Conservation (phyloP, 2,797 vertebrate genomes). For the Chelon auratus region DNA sequence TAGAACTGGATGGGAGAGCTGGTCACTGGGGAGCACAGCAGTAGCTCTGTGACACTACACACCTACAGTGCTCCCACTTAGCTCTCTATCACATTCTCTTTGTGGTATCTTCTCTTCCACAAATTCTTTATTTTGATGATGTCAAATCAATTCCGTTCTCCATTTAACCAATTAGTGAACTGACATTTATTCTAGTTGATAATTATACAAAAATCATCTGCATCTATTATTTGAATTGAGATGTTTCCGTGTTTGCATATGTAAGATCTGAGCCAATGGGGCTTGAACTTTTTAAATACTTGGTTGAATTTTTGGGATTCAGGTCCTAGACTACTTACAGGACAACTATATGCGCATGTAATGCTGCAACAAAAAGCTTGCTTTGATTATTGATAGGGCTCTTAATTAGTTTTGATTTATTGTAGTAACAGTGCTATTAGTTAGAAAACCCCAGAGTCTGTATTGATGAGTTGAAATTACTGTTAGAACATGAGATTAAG, state of each 20-base stretch:
- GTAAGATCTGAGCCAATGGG: too few relatives aligned
- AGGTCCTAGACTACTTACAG: too few relatives aligned
- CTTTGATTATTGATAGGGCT: not conserved
- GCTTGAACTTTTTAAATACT: too few relatives aligned
- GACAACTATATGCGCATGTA: too few relatives aligned
- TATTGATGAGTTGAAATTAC: not conserved
- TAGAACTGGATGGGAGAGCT: slow-evolving; percentile 87
- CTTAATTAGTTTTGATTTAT: not conserved
- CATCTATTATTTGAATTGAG: too few relatives aligned
- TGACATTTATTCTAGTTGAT: too few relatives aligned
- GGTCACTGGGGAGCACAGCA: slow-evolving; percentile 81
- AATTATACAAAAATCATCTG: too few relatives aligned
- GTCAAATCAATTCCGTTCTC: not conserved
- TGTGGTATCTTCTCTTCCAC: slow-evolving; percentile 5
- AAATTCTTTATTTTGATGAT: not conserved
- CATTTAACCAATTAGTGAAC: not conserved
- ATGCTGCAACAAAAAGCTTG: too few relatives aligned
- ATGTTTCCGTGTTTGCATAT: too few relatives aligned
- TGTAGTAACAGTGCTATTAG: not conserved
- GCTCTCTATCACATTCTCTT: slow-evolving; percentile 32
- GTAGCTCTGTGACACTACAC: slow-evolving; percentile 64
- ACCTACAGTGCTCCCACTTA: slow-evolving; percentile 25
- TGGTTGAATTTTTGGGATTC: too few relatives aligned
- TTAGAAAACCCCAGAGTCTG: not conserved
- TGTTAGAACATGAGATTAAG: too few relatives aligned